These are phyloP conservation scores for Hydroisotoma schaefferi DNA, from an alignment of 2,888 invertebrate genomes.

Conservation along the genomic window DNA sequence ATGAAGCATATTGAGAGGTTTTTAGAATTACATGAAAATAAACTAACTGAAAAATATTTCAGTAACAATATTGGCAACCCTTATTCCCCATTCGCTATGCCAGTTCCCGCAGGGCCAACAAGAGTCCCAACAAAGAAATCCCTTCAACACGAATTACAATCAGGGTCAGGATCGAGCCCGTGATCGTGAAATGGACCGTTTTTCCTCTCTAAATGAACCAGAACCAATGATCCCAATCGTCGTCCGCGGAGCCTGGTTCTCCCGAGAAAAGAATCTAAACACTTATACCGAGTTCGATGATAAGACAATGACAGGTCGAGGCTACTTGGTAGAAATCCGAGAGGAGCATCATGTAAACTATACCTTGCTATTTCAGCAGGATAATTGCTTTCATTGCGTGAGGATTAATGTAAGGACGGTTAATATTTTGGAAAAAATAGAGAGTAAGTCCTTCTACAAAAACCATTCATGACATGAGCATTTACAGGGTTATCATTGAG, in stretches of 20 bases:
- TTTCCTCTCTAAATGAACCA: constrained; percentile 2
- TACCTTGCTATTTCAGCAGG: constrained; percentile 71
- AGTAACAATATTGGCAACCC: no score
- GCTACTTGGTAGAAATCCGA: constrained; percentile 67
- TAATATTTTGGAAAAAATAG: constrained; percentile 83
- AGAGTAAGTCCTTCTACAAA: constrained; percentile 60
- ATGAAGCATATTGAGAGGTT: no score
- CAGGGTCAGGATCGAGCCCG: no score
- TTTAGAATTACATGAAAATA: no score
- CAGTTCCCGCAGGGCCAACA: no score
- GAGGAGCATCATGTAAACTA: constrained; percentile 69
- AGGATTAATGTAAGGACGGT: constrained; percentile 78
- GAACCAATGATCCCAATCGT: constrained; percentile 64
- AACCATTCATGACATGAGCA: constrained; percentile 13
- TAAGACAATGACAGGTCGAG: constrained; percentile 69
- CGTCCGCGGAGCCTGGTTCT: constrained; percentile 84
- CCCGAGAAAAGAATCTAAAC: constrained; percentile 79
- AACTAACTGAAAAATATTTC: no score
- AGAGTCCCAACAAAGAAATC: no score
- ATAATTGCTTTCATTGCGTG: constrained; percentile 75
- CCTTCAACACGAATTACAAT: no score
- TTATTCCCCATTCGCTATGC: no score
- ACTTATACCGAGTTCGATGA: constrained; percentile 79
- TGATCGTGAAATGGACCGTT: no score
- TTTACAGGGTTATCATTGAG: background rate